Conservation (phyloP, 2,797 vertebrate species). For the Sebastiscus albofasciatus region DNA sequence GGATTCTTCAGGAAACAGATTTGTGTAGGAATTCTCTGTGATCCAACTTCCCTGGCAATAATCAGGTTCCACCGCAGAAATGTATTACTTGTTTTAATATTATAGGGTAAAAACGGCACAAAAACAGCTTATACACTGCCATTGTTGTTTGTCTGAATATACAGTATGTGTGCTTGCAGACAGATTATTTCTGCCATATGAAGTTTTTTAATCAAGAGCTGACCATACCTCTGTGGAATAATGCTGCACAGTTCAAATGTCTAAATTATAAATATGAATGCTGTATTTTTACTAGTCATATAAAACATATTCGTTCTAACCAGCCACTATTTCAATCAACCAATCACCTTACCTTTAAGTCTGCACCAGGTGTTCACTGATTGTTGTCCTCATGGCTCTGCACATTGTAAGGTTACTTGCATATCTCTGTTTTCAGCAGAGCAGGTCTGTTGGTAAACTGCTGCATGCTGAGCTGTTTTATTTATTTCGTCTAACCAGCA, state of each 20-base stretch:
- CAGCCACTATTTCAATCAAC: neutral
- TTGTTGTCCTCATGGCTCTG: neutral
- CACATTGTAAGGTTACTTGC: neutral
- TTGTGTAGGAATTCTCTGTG: constrained; percentile 66
- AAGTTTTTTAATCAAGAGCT: constrained; percentile 14
- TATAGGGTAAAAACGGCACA: neutral
- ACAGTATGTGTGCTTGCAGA: neutral
- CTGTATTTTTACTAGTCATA: neutral
- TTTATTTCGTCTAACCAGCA: neutral
- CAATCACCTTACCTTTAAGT: neutral
- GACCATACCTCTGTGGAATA: neutral
- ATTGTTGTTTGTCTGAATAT: neutral
- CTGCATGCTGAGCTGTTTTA: neutral
- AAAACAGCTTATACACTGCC: neutral
- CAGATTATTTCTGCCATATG: neutral
- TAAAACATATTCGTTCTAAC: neutral
- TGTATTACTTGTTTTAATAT: constrained; percentile 47
- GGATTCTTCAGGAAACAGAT: constrained; percentile 50
- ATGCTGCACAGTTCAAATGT: neutral
- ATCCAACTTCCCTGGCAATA: constrained; percentile 45
- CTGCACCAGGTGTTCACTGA: neutral
- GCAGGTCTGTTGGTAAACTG: neutral
- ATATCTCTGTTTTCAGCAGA: neutral
- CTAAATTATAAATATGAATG: neutral
- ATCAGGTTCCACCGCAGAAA: constrained; percentile 30